Percentiles rank a stretch among this genome's conserved stretches.
These are phyloP conservation scores for Eutrigla gurnardus DNA, from an alignment of 2,797 vertebrate species.

Conservation along the genomic window DNA sequence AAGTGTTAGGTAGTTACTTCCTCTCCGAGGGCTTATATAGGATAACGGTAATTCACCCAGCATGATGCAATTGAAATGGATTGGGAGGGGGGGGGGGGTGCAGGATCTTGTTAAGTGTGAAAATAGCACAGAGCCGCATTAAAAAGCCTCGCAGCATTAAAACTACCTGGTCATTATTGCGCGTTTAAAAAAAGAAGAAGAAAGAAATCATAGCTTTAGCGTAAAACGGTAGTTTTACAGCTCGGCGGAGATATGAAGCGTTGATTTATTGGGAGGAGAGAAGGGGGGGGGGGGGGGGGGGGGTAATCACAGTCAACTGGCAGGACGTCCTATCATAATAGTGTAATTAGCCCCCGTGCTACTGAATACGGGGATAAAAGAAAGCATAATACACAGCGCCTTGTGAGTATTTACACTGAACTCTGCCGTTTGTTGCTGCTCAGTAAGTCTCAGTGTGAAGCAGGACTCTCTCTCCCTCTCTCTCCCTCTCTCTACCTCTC, in stretches of 20 bases:
- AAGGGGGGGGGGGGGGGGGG: neutral
- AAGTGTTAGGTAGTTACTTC: conserved; percentile 80
- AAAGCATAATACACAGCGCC: conserved; percentile 48
- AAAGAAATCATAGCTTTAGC: conserved; percentile 47
- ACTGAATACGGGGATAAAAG: conserved; percentile 52
- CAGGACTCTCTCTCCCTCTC: conserved; percentile 38
- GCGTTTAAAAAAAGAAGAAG: conserved; percentile 29
- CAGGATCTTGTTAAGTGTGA: conserved; percentile 74
- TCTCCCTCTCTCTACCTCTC: conserved; percentile 36
- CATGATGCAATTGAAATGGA: conserved; percentile 69
- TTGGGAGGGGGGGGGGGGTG: conserved; percentile 62
- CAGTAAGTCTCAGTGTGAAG: conserved; percentile 50
- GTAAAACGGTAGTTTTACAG: neutral
- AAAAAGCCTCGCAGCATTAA: conserved; percentile 62
- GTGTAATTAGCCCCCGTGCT: conserved; percentile 58
- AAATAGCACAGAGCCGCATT: conserved; percentile 68
- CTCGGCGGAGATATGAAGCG: conserved; percentile 13
- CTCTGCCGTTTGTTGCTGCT: conserved; percentile 60
- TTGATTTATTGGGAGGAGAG: conserved; percentile 28
- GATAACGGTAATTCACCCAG: conserved; percentile 75
- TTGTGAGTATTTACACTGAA: conserved; percentile 57
- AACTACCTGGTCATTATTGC: conserved; percentile 66
- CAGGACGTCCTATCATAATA: conserved; percentile 58
- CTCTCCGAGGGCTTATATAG: conserved; percentile 78
- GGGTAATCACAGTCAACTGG: conserved; percentile 45